These are phyloP conservation scores for Cyphotilapia sp. DNA, from an alignment of 2,113 vertebrate species.

Conservation along the genomic window DNA sequence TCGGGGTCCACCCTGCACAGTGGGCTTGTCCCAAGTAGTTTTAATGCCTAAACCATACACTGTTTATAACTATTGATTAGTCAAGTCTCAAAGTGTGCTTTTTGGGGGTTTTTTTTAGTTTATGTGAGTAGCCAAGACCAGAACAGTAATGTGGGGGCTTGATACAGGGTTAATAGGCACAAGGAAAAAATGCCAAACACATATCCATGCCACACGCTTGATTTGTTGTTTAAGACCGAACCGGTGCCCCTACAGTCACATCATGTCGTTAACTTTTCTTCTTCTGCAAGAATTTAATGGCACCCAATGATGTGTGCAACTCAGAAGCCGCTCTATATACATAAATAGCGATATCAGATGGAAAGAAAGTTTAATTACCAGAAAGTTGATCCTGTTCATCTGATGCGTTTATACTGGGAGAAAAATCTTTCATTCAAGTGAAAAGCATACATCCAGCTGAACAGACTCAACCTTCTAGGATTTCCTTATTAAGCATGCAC, in stretches of 20 bases:
- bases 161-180: neutral
- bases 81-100: neutral
- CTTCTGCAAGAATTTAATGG: neutral
- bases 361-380: neutral
- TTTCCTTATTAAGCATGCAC: neutral
- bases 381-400: neutral
- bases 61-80: neutral
- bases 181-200: neutral
- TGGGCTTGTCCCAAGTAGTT: neutral
- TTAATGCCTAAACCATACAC: neutral
- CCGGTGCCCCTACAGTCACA: neutral
- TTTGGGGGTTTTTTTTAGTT: accelerated
- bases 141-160: neutral
- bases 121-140: neutral
- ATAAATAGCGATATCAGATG: neutral
- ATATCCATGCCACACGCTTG: neutral
- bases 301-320: neutral
- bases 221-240: neutral
- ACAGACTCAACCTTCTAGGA: neutral
- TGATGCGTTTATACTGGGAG: neutral
- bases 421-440: neutral
- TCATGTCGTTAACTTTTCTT: neutral
- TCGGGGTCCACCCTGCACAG: neutral
- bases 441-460: neutral
- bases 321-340: neutral